Evolutionary conservation across 2,113 vertebrate species (phyloP).

Genomic region (Trichomycterus rosablanca): DNA sequence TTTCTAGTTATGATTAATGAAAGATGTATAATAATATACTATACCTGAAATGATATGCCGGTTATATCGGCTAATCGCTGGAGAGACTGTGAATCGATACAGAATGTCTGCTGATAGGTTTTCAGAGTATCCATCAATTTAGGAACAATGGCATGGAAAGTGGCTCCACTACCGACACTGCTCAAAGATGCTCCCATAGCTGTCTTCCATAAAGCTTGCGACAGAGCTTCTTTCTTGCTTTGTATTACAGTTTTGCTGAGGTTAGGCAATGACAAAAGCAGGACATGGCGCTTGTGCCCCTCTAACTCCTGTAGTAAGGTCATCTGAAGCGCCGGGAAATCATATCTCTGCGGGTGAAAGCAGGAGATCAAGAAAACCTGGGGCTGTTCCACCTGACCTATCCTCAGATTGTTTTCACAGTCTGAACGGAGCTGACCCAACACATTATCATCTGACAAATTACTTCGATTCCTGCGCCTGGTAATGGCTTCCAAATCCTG

Average conservation of each 20-base stretch:
- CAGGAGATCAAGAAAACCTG: conserved; percentile 45
- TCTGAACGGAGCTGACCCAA: conserved; percentile 34
- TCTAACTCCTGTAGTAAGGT: conserved; percentile 36
- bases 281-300: conserved; percentile 31
- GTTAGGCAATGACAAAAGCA: conserved; percentile 35
- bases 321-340: conserved; percentile 41
- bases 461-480: neutral
- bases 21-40: neutral
- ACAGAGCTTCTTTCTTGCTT: conserved; percentile 10
- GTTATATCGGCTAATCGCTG: conserved; percentile 31
- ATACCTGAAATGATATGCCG: conserved; percentile 33
- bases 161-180: neutral
- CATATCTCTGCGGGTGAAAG: conserved; percentile 33
- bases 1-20: too few relatives aligned
- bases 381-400: conserved; percentile 7
- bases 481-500: conserved; percentile 36
- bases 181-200: conserved; percentile 30
- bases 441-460: neutral
- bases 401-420: conserved; percentile 35
- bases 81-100: conserved; percentile 37
- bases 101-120: conserved; percentile 42
- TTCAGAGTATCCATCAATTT: conserved; percentile 34
- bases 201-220: conserved; percentile 24
- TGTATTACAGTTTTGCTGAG: conserved; percentile 19
- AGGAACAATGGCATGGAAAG: neutral